These are phyloP conservation scores for Eumacrocentrus americanus DNA, from an alignment of 2,888 invertebrate genomes.

Conservation along the genomic window DNA sequence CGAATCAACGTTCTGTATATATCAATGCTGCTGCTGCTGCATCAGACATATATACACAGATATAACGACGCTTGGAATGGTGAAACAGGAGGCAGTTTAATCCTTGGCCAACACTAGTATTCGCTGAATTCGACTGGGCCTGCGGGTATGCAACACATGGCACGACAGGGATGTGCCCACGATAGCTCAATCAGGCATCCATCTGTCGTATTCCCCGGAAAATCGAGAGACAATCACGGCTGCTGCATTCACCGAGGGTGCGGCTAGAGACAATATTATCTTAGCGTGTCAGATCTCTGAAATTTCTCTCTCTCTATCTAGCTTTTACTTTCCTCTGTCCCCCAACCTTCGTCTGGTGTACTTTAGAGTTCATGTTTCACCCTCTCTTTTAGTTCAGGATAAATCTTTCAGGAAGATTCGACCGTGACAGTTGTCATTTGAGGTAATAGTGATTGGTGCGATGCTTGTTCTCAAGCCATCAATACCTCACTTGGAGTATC, in stretches of 20 bases:
- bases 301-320: constrained; percentile 1
- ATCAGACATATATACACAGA: background rate
- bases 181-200: constrained; percentile 40
- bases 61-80: background rate
- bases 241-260: constrained; percentile 7
- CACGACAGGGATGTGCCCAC: constrained; percentile 21
- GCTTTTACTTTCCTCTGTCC: background rate
- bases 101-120: constrained; percentile 5
- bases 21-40: background rate
- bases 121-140: constrained; percentile 6
- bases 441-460: too few relatives aligned
- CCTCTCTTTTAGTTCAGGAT: constrained; percentile 16
- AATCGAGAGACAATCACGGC: constrained; percentile 19
- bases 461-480: too few relatives aligned
- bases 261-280: constrained; percentile 20
- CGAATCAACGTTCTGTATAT: constrained; percentile 17
- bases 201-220: constrained; percentile 36
- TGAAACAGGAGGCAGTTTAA: too few relatives aligned
- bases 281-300: constrained; percentile 33
- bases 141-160: constrained; percentile 29
- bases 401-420: background rate
- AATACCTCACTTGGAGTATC: too few relatives aligned
- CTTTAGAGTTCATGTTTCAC: constrained; percentile 37
- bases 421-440: too few relatives aligned
- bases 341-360: constrained; percentile 1